A percentile compares a stretch with the other conserved stretches of the same genome.
Evolutionary conservation across 2,113 vertebrate species (phyloP).

Genomic region (Equus przewalskii): DNA sequence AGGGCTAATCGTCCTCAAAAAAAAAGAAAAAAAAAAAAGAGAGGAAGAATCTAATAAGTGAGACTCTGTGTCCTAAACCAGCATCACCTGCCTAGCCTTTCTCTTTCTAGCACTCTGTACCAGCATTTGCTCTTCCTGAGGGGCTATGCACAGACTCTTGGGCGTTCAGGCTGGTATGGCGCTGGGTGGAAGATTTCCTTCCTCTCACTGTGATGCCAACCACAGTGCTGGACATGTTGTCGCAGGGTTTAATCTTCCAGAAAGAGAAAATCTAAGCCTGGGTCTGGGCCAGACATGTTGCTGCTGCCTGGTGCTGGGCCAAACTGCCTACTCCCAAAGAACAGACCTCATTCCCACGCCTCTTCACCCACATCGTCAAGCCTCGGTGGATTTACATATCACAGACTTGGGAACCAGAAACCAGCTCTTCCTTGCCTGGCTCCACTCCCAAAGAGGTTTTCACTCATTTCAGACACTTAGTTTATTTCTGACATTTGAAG

Average conservation of each 20-base stretch:
- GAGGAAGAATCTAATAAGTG: too few species aligned
- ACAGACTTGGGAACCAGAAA: not conserved
- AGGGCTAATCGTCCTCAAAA: too few species aligned
- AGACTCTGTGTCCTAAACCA: not conserved
- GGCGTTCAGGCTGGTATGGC: not conserved
- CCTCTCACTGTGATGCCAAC: not conserved
- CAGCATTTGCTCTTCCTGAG: fast-evolving
- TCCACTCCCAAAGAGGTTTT: not conserved
- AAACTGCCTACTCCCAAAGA: not conserved
- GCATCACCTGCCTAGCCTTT: fast-evolving
- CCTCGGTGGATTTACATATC: not conserved
- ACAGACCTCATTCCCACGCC: not conserved
- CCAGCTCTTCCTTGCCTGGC: not conserved
- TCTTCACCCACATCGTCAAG: not conserved
- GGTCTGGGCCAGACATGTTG: not conserved
- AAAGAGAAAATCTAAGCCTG: not conserved
- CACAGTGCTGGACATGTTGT: fast-evolving
- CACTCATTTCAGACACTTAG: not conserved
- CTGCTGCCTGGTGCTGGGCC: not conserved
- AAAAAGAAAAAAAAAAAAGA: too few species aligned
- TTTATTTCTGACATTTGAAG: not conserved
- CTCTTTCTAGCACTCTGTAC: not conserved
- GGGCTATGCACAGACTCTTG: too few species aligned
- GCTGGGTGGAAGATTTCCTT: not conserved
- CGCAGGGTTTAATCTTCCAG: not conserved